phyloP scores from a whole-genome alignment of 2,797 vertebrate species.

The Urophycis tenuis region DNA sequence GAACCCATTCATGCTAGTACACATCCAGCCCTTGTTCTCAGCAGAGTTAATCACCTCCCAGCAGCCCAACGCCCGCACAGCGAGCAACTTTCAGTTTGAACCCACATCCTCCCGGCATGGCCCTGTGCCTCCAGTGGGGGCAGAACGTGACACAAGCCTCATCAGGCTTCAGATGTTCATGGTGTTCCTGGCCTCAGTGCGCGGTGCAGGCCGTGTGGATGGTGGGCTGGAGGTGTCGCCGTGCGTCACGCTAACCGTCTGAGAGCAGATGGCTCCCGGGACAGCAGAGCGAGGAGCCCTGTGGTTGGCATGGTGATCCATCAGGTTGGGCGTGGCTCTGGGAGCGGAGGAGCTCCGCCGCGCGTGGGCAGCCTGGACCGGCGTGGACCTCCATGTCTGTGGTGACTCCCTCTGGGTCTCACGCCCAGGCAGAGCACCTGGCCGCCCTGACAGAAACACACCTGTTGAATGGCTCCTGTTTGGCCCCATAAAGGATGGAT shows the following conservation, averaged over 20 bases:
- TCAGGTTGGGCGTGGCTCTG: not conserved
- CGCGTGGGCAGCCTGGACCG: not conserved
- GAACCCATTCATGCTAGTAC: not conserved
- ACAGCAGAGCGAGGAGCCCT: not conserved
- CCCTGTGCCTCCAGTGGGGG: not conserved
- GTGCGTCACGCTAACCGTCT: not conserved
- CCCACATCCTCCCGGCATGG: not conserved
- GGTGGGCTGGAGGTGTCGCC: not conserved
- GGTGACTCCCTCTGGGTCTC: not conserved
- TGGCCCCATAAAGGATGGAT: slow-evolving; percentile 45
- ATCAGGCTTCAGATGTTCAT: too few species aligned
- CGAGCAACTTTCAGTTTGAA: too few species aligned
- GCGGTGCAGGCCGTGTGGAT: not conserved
- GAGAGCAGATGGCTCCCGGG: not conserved
- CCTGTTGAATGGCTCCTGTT: slow-evolving; percentile 24
- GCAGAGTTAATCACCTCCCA: not conserved
- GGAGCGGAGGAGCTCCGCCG: not conserved
- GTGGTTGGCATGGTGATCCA: not conserved
- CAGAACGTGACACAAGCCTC: not conserved
- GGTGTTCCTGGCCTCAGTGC: too few species aligned
- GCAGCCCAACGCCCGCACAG: too few species aligned
- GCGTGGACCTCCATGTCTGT: not conserved
- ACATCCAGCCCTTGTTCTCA: not conserved
- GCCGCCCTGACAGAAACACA: not conserved
- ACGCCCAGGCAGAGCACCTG: not conserved